Evolutionary conservation across 2,888 invertebrate species (phyloP).

Genomic region (Brenthis hecate): DNA sequence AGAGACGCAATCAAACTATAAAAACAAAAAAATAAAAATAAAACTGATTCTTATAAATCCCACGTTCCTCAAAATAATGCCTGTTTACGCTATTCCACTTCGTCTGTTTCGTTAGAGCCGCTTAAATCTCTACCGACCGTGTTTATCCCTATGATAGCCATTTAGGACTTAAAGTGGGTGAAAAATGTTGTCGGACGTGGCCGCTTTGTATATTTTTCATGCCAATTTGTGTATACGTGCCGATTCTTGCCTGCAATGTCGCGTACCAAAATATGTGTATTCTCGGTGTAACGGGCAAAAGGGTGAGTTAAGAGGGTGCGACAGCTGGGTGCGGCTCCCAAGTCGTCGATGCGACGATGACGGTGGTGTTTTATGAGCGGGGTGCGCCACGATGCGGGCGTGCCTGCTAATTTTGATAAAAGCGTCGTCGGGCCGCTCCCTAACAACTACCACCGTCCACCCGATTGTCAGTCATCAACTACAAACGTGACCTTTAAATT

Average conservation of each 20-base stretch:
- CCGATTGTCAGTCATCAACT: conserved; percentile 20
- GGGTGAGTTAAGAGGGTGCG: conserved; percentile 67
- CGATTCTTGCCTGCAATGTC: conserved; percentile 17
- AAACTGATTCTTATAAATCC: conserved; percentile 44
- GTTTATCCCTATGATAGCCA: conserved; percentile 48
- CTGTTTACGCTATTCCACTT: conserved; percentile 45
- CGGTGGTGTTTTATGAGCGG: conserved; percentile 76
- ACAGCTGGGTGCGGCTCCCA: conserved; percentile 70
- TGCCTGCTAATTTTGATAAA: conserved; percentile 81
- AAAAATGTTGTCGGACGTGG: conserved; percentile 41
- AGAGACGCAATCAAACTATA: conserved; percentile 17
- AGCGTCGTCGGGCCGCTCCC: conserved; percentile 78
- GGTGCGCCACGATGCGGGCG: conserved; percentile 71
- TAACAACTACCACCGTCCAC: conserved; percentile 51
- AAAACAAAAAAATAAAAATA: conserved; percentile 21
- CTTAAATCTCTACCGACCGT: conserved; percentile 43
- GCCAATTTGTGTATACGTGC: conserved; percentile 38
- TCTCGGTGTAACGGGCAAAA: conserved; percentile 31
- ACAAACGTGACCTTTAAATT: neutral
- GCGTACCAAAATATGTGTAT: conserved; percentile 31
- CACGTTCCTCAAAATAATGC: conserved; percentile 40
- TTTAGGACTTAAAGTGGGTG: conserved; percentile 45
- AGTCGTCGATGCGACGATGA: conserved; percentile 69
- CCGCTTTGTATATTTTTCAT: conserved; percentile 31
- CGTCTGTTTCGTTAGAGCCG: conserved; percentile 41